Evolutionary conservation across 2,113 vertebrate genomes (phyloP).

Genomic region (Myotis yumanensis): DNA sequence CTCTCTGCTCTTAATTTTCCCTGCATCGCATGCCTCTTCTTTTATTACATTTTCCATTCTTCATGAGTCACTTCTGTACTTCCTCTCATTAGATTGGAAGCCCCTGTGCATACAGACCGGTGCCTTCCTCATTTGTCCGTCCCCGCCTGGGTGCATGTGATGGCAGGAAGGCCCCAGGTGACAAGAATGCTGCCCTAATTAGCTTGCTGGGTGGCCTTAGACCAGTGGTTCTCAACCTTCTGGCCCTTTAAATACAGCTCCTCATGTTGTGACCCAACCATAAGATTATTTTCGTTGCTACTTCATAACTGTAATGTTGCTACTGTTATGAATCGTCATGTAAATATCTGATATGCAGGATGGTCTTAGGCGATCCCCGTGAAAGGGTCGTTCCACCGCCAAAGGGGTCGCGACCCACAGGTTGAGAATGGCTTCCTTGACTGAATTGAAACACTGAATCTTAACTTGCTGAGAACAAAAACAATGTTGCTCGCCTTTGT

Average conservation of each 20-base stretch:
- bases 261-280: too few species aligned
- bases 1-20: neutral
- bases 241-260: too few species aligned
- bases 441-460: neutral
- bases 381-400: too few species aligned
- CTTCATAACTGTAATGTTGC: too few species aligned
- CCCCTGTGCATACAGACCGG: neutral
- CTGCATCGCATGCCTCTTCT: neutral
- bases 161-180: neutral
- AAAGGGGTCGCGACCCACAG: too few species aligned
- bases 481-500: neutral
- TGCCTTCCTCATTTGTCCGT: neutral
- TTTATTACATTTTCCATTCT: neutral
- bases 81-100: neutral
- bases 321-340: too few species aligned
- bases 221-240: too few species aligned
- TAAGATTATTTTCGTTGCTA: too few species aligned
- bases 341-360: too few species aligned
- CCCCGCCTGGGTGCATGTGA: neutral
- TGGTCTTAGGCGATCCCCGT: too few species aligned
- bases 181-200: neutral
- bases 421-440: too few species aligned
- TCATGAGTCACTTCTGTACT: neutral
- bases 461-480: neutral
- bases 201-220: neutral